A percentile compares a stretch with the other conserved stretches of the same genome.
These are phyloP conservation scores for Scolopax mira DNA, from an alignment of 2,113 vertebrate species.

Conservation along the genomic window DNA sequence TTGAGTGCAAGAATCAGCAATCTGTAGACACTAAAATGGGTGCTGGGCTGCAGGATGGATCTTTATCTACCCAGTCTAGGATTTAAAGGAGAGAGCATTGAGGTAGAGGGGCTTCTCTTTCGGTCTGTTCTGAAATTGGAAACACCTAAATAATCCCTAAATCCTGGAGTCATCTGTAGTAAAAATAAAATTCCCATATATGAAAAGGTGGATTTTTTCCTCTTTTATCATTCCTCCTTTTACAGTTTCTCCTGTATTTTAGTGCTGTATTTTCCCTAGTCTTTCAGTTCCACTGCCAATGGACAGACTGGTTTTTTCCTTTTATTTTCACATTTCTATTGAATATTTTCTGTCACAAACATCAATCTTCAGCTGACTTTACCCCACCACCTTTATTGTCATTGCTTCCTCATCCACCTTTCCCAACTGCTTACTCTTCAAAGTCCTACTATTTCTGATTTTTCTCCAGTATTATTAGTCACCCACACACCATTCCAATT, in stretches of 20 bases:
- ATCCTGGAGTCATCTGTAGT: not conserved
- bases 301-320: not conserved
- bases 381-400: not conserved
- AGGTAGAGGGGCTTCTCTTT: not conserved
- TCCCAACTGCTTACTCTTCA: not conserved
- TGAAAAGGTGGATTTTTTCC: not conserved
- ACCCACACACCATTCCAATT: not conserved
- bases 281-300: not conserved
- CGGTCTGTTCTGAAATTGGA: not conserved
- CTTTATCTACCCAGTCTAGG: not conserved
- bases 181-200: not conserved
- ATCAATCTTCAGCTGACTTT: not conserved
- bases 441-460: not conserved
- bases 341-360: not conserved
- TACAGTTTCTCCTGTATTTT: not conserved
- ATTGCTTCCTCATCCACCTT: not conserved
- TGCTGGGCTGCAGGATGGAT: not conserved
- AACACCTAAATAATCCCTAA: not conserved
- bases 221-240: not conserved
- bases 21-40: not conserved
- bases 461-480: not conserved
- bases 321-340: not conserved
- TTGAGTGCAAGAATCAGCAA: not conserved
- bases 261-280: not conserved
- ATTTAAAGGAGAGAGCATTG: not conserved